These are phyloP conservation scores for Phocoena phocoena DNA, from an alignment of 2,113 vertebrate species.

Conservation along the genomic window DNA sequence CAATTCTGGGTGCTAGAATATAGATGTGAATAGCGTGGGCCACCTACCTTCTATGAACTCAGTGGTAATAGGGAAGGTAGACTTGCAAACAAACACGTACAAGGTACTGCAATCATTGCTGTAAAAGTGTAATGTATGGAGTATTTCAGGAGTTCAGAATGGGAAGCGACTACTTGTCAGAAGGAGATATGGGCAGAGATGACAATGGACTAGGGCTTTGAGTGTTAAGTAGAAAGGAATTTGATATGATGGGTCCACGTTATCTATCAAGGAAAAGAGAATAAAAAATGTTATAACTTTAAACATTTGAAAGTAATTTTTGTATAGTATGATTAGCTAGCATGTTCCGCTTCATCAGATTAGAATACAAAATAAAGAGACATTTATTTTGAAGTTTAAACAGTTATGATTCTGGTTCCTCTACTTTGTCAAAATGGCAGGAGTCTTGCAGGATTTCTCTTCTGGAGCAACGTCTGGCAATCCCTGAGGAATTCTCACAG, in stretches of 20 bases:
- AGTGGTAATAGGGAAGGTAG: neutral
- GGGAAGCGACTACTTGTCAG: neutral
- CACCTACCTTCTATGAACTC: neutral
- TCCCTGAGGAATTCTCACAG: neutral
- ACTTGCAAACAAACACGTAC: neutral
- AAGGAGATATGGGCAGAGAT: neutral
- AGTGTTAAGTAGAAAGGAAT: neutral
- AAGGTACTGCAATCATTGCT: neutral
- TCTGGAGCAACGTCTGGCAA: neutral
- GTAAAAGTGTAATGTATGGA: neutral
- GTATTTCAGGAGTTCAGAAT: neutral
- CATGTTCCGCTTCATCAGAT: neutral
- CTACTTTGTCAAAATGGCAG: neutral
- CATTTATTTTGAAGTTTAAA: neutral
- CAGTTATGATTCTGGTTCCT: neutral
- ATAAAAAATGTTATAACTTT: neutral
- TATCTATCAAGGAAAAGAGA: neutral
- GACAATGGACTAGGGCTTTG: neutral
- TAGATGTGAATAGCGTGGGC: neutral
- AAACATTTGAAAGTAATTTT: conserved; percentile 14
- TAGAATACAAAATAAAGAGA: neutral
- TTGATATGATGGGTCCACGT: neutral
- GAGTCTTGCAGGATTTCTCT: neutral
- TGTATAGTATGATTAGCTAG: neutral
- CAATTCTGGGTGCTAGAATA: neutral